phyloP scores from a whole-genome alignment of 1,140 invertebrate species.

The Paraescarpia echinospica region DNA sequence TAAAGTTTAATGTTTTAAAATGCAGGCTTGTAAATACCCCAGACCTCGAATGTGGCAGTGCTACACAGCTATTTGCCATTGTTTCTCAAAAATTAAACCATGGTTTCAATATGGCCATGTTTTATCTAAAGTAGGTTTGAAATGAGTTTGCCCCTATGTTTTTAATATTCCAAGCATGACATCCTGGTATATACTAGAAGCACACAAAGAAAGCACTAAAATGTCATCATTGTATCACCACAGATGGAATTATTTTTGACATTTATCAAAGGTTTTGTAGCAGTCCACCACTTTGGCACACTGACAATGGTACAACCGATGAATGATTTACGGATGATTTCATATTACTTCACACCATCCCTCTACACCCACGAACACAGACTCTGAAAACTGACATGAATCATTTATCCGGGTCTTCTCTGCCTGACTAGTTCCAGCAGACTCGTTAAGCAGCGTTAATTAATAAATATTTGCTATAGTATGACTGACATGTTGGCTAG shows the following conservation, averaged over 20 bases:
- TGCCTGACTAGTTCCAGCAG: background rate
- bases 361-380: background rate
- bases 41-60: too few species aligned
- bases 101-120: too few species aligned
- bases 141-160: too few species aligned
- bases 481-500: background rate
- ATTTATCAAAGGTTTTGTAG: background rate
- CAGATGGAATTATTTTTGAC: background rate
- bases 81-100: too few species aligned
- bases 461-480: background rate
- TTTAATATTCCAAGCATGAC: too few species aligned
- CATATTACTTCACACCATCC: background rate
- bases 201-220: background rate
- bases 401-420: background rate
- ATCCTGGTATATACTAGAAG: too few species aligned
- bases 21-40: background rate
- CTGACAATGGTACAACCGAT: background rate
- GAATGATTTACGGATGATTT: background rate
- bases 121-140: too few species aligned
- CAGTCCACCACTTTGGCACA: background rate
- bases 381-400: background rate
- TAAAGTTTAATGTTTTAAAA: background rate
- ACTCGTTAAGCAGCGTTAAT: background rate
- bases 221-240: background rate
- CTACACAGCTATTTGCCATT: too few species aligned